Evolutionary conservation across 2,888 invertebrate genomes (phyloP).

Genomic region (Drosophila nr. perissopoda): DNA sequence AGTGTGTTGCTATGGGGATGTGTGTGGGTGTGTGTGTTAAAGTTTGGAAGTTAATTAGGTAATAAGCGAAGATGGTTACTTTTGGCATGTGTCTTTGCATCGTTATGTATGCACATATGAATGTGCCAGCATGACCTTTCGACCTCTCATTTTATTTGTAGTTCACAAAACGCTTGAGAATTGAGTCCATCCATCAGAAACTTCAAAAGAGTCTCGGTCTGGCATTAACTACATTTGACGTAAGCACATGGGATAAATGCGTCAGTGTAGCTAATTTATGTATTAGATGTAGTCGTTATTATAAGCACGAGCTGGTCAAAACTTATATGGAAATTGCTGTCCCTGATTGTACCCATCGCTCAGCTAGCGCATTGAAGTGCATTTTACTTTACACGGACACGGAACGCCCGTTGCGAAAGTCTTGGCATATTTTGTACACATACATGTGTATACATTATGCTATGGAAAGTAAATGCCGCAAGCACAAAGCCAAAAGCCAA

Average conservation of each 20-base stretch:
- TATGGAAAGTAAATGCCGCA: slow-evolving; percentile 30
- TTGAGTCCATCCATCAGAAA: slow-evolving; percentile 45
- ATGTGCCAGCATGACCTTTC: slow-evolving; percentile 24
- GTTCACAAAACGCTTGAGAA: slow-evolving; percentile 28
- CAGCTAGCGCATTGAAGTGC: slow-evolving; percentile 42
- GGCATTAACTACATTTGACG: slow-evolving; percentile 13
- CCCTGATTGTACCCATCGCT: slow-evolving; percentile 4
- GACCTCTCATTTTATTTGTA: slow-evolving; percentile 32
- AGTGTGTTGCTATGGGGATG: not conserved
- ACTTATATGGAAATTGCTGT: slow-evolving; percentile 35
- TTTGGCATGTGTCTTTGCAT: slow-evolving; percentile 15
- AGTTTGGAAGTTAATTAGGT: slow-evolving; percentile 58
- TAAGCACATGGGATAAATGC: slow-evolving; percentile 10
- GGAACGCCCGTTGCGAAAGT: slow-evolving; percentile 60
- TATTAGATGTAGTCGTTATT: slow-evolving; percentile 33
- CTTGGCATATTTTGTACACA: slow-evolving; percentile 38
- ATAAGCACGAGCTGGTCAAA: slow-evolving; percentile 9
- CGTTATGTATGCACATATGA: slow-evolving; percentile 7
- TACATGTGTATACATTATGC: slow-evolving; percentile 11
- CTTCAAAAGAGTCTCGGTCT: slow-evolving; percentile 43
- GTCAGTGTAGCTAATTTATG: slow-evolving; percentile 42
- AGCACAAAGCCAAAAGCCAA: slow-evolving; percentile 39
- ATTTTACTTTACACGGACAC: slow-evolving; percentile 49
- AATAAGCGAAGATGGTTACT: slow-evolving; percentile 18
- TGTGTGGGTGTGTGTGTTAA: slow-evolving; percentile 18